Evolutionary conservation across 2,888 invertebrate genomes (phyloP).

Genomic region (Napeogenes inachia): DNA sequence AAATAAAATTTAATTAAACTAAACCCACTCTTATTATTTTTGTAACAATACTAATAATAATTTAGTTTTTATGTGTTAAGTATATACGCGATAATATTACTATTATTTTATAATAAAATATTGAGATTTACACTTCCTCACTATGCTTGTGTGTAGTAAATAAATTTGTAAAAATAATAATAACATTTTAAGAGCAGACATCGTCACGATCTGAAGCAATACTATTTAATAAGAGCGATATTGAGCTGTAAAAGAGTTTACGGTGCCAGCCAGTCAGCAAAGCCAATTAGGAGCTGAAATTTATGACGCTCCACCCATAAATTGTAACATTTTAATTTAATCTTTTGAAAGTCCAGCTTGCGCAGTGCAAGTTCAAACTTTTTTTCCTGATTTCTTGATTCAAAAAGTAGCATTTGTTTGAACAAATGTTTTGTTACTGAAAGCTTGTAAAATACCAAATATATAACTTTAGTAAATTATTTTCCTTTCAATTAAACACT

Average conservation of each 20-base stretch:
- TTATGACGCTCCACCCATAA: constrained; percentile 65
- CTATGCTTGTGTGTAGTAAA: no score
- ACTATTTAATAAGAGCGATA: constrained; percentile 33
- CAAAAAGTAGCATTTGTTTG: constrained; percentile 14
- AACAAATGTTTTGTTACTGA: constrained; percentile 18
- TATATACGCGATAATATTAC: no score
- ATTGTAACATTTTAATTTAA: constrained; percentile 74
- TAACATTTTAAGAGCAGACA: constrained; percentile 16
- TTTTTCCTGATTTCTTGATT: constrained; percentile 33
- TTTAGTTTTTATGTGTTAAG: no score
- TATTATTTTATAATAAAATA: no score
- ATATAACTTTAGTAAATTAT: neutral
- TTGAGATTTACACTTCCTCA: no score
- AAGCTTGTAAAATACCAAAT: neutral
- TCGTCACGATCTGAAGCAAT: constrained; percentile 20
- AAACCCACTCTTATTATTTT: no score
- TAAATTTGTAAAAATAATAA: no score
- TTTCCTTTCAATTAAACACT: no score
- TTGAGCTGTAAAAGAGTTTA: constrained; percentile 69
- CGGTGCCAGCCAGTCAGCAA: constrained; percentile 53
- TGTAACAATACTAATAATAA: no score
- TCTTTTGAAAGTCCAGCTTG: constrained; percentile 49
- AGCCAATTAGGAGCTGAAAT: constrained; percentile 70
- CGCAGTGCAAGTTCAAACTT: constrained; percentile 41
- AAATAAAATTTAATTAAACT: no score